Conservation (phyloP, 2,797 vertebrate genomes). For the Hafferia zeledoni region DNA sequence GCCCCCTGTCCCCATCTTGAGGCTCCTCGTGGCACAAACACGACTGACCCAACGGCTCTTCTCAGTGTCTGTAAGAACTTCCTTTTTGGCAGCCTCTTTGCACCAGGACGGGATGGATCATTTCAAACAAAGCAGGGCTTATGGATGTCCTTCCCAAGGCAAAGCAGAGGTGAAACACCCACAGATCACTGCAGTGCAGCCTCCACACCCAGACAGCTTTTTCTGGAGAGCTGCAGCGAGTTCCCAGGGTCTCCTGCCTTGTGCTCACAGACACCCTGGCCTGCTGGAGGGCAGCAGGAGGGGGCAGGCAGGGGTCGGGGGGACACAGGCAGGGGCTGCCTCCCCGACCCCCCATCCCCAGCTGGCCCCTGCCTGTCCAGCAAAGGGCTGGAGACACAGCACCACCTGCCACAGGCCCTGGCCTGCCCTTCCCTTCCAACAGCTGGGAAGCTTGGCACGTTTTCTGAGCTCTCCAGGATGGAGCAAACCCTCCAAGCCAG, state of each 20-base stretch:
- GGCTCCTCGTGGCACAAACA: rapidly evolving
- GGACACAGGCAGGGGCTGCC: neutral
- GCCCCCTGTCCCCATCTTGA: rapidly evolving
- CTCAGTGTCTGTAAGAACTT: neutral
- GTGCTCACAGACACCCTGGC: rapidly evolving
- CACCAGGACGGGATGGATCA: neutral
- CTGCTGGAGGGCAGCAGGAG: neutral
- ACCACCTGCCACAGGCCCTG: neutral
- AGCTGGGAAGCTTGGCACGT: neutral
- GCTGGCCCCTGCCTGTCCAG: neutral
- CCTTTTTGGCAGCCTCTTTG: neutral
- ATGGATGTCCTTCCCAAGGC: neutral
- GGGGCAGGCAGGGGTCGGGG: neutral
- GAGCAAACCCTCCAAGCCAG: neutral
- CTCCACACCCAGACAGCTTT: neutral
- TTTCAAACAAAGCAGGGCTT: neutral
- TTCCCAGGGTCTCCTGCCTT: neutral
- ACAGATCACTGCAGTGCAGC: neutral
- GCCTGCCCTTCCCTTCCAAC: rapidly evolving
- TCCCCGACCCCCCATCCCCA: neutral
- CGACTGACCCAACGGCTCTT: rapidly evolving
- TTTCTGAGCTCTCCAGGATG: neutral
- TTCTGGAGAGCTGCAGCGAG: neutral
- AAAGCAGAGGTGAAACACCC: neutral
- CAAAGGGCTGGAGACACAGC: neutral